Conservation (phyloP, 35 echinoderm and acorn worm genomes). For the Lytechinus pictus region DNA sequence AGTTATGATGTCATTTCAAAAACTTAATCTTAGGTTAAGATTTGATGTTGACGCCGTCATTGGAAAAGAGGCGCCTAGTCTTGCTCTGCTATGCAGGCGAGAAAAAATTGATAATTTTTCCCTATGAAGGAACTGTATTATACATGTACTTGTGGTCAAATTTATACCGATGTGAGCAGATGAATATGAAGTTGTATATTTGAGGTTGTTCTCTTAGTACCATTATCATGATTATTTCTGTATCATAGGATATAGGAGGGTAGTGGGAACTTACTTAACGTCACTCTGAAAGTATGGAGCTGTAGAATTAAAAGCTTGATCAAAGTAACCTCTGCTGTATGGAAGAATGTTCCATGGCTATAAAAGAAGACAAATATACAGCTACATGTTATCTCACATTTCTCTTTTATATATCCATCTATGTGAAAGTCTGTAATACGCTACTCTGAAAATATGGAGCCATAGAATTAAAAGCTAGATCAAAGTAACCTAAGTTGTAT, state of each 20-base stretch:
- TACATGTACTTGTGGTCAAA: too few species aligned
- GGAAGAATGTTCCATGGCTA: constrained; percentile 55
- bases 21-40: too few species aligned
- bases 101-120: too few species aligned
- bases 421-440: background rate
- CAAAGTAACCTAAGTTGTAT: constrained; percentile 24
- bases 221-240: too few species aligned
- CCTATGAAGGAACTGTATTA: too few species aligned
- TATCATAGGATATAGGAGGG: background rate
- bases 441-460: constrained; percentile 45
- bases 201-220: too few species aligned
- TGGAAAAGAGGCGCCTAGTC: too few species aligned
- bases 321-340: constrained; percentile 34
- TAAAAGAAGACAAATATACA: background rate
- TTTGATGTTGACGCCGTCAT: too few species aligned
- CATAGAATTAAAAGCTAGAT: constrained; percentile 20
- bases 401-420: background rate
- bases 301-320: constrained; percentile 35
- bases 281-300: constrained; percentile 56
- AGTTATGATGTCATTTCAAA: too few species aligned
- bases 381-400: background rate
- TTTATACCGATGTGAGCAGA: too few species aligned
- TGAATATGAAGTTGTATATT: too few species aligned
- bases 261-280: constrained; percentile 17
- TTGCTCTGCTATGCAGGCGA: too few species aligned